phyloP scores from a whole-genome alignment of 1,140 invertebrate species.

The Phymastichus coffea region DNA sequence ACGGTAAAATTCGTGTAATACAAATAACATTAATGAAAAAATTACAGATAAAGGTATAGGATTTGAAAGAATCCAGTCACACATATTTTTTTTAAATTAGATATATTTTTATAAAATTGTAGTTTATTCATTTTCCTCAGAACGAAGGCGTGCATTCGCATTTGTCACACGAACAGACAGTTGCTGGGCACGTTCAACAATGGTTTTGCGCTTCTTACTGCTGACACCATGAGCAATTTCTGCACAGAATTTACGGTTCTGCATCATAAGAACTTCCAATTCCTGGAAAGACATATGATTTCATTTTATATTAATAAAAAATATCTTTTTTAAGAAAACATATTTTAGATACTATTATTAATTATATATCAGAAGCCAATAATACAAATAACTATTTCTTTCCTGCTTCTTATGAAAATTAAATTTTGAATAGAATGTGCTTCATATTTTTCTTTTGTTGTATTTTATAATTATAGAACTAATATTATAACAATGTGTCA shows the following conservation, averaged over 20 bases:
- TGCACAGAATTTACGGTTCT: constrained; percentile 94
- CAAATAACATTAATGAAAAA: too few species aligned
- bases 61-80: constrained; percentile 13
- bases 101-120: constrained; percentile 35
- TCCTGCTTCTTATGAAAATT: too few species aligned
- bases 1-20: too few species aligned
- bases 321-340: not conserved
- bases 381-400: too few species aligned
- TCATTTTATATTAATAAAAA: not conserved
- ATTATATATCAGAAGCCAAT: too few species aligned
- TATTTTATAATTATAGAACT: too few species aligned
- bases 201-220: constrained; percentile 92
- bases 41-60: too few species aligned
- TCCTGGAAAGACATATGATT: constrained; percentile 68
- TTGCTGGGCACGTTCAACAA: constrained; percentile 96
- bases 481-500: too few species aligned
- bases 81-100: constrained; percentile 35
- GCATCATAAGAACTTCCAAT: constrained; percentile 98
- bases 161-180: constrained; percentile 95
- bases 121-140: constrained; percentile 96
- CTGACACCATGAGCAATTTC: constrained; percentile 97
- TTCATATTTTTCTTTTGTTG: too few species aligned
- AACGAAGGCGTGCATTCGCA: constrained; percentile 90
- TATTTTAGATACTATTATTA: too few species aligned
- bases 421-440: too few species aligned